Evolutionary conservation across 2,113 vertebrate species (phyloP), one percentile per base, ranked within the genome.

Genomic region (Paradoxurus hermaphroditus): DNA sequence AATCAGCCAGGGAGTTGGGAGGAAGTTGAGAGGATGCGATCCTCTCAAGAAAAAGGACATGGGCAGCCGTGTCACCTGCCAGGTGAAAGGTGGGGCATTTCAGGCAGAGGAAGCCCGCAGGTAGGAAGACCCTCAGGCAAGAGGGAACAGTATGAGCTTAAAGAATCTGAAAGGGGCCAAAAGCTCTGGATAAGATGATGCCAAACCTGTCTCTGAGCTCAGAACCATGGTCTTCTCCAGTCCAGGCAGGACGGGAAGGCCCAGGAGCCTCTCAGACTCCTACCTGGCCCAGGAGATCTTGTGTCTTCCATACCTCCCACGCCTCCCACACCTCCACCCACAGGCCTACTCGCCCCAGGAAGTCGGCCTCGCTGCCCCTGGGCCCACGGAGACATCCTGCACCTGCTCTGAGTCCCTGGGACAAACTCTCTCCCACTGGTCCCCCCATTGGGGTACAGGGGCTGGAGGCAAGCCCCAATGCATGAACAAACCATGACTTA

Each of bases 61-160:
- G n/a, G 44, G 15, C 29, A 7, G 6, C 36, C 44, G 1, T 4
- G 2, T 34, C 46, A 5, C 29, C 21, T 3, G 25, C 19, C 59
- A 27, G 21, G 49, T 3, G 2, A 51, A 56, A 27, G 13, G 5
- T 1, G 16, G n/a, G 34, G 63, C 41, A 0, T 34, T 18, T 9
- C 2, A 0, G 2, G 21, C 7, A 2, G 11, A 29, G 36, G 39
- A 16, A 81, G 4, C n/a, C n/a, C 1, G 0, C 1, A 0, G 7
- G 46, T 15, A 3, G 11, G 41, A 41, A 82, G 39, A 36, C 23
- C 39, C 2, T 6, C 13, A 25, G 51, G 49, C 13, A 21, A 27
- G 29, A 36, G 4, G 1, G 27, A 73, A 63, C 36, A 4, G 46
- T 3, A 0, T 23, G 21, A 29, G 23, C n/a, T 34, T 79, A 51